A percentile compares a stretch with the other conserved stretches of the same genome.
These are phyloP conservation scores for Ispidina lecontei DNA, from an alignment of 2,797 vertebrate genomes.

Conservation along the genomic window DNA sequence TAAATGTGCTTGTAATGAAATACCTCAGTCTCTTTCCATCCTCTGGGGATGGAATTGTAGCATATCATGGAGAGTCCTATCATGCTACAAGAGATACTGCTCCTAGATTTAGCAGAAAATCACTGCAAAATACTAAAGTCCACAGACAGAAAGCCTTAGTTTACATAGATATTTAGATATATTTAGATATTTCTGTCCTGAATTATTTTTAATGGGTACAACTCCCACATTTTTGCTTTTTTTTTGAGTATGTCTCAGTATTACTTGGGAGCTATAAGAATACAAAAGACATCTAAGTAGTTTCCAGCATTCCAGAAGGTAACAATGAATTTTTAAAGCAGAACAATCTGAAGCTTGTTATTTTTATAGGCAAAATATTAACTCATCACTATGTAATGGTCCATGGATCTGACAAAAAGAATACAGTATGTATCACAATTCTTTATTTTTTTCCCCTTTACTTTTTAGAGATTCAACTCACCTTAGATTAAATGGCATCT, in stretches of 20 bases:
- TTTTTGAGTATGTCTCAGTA: neutral
- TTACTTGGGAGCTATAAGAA: neutral
- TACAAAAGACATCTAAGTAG: neutral
- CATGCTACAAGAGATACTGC: neutral
- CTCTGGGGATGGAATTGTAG: neutral
- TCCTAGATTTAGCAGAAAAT: neutral
- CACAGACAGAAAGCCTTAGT: neutral
- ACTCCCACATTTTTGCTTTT: neutral
- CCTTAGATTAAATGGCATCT: neutral
- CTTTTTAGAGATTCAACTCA: slow-evolving; percentile 11
- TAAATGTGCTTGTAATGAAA: neutral
- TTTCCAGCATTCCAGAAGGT: neutral
- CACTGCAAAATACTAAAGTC: neutral
- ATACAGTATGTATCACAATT: neutral
- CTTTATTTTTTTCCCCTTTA: neutral
- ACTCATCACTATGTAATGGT: slow-evolving; percentile 11
- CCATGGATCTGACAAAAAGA: neutral
- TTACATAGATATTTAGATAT: neutral
- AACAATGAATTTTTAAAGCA: slow-evolving; percentile 37
- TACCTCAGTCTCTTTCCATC: neutral
- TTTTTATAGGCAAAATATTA: slow-evolving; percentile 28
- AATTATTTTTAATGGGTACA: neutral
- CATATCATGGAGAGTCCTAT: neutral
- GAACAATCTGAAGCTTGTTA: slow-evolving; percentile 15
- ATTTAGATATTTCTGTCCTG: neutral